Evolutionary conservation across 2,113 vertebrate genomes (phyloP).

Genomic region (Enhydra lutris): DNA sequence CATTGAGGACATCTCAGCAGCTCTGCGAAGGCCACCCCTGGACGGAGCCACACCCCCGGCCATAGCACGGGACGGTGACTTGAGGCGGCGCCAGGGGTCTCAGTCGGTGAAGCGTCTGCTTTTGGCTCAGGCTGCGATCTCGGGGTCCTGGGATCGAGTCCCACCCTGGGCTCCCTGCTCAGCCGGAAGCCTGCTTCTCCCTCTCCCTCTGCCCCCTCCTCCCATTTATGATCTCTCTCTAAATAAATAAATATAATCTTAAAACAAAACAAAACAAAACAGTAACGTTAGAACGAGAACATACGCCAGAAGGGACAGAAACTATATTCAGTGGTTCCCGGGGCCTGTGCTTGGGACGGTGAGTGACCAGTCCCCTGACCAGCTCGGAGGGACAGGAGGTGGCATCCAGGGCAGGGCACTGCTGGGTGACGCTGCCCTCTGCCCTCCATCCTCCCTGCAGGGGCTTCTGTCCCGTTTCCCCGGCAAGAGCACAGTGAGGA

Average conservation of each 20-base stretch:
- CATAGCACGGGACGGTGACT: fast-evolving
- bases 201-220: too few relatives aligned
- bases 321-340: not conserved
- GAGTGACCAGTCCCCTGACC: not conserved
- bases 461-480: not conserved
- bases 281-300: fast-evolving
- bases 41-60: fast-evolving
- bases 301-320: fast-evolving
- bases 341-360: fast-evolving
- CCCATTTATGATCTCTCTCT: too few relatives aligned
- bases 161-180: too few relatives aligned
- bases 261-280: too few relatives aligned
- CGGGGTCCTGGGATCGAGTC: too few relatives aligned
- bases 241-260: too few relatives aligned
- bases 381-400: not conserved
- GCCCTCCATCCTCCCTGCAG: not conserved
- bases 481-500: not conserved
- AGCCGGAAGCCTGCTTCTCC: too few relatives aligned
- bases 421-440: not conserved
- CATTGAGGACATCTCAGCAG: fast-evolving
- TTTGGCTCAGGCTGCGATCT: too few relatives aligned
- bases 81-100: too few relatives aligned
- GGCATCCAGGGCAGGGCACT: fast-evolving
- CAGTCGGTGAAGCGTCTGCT: too few relatives aligned
- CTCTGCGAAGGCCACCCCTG: not conserved